These are phyloP conservation scores for Agonum fuliginosum DNA, from an alignment of 2,888 invertebrate genomes.

Conservation along the genomic window DNA sequence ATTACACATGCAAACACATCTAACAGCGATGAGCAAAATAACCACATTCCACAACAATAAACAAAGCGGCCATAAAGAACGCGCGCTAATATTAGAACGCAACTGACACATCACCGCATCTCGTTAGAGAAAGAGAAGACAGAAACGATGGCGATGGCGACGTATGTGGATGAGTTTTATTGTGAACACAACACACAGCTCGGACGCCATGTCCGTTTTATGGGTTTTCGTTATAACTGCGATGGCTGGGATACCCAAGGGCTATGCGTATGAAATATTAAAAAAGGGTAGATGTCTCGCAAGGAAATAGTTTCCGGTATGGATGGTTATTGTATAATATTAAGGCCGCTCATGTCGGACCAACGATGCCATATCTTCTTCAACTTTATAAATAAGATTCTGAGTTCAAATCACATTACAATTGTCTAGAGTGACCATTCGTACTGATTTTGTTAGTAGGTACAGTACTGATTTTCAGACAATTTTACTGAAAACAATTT, in stretches of 20 bases:
- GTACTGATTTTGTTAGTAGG: too few relatives aligned
- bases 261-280: slow-evolving; percentile 45
- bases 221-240: slow-evolving; percentile 39
- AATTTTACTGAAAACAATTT: too few relatives aligned
- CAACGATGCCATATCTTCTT: too few relatives aligned
- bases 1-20: slow-evolving; percentile 17
- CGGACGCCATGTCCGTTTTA: slow-evolving; percentile 38
- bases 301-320: neutral
- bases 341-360: neutral
- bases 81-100: slow-evolving; percentile 49
- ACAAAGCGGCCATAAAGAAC: slow-evolving; percentile 39
- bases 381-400: too few relatives aligned
- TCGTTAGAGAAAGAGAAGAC: neutral
- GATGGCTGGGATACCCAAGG: slow-evolving; percentile 19
- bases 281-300: slow-evolving; percentile 2
- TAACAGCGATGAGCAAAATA: slow-evolving; percentile 33
- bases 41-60: slow-evolving; percentile 48
- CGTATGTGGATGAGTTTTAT: neutral
- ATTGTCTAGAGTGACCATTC: too few relatives aligned
- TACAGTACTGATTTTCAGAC: too few relatives aligned
- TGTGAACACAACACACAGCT: slow-evolving; percentile 19
- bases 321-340: neutral
- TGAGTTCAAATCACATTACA: too few relatives aligned
- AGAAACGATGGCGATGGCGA: neutral
- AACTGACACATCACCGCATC: slow-evolving; percentile 31